Conservation (phyloP, 2,113 vertebrate species). For the Paralichthys olivaceus region DNA sequence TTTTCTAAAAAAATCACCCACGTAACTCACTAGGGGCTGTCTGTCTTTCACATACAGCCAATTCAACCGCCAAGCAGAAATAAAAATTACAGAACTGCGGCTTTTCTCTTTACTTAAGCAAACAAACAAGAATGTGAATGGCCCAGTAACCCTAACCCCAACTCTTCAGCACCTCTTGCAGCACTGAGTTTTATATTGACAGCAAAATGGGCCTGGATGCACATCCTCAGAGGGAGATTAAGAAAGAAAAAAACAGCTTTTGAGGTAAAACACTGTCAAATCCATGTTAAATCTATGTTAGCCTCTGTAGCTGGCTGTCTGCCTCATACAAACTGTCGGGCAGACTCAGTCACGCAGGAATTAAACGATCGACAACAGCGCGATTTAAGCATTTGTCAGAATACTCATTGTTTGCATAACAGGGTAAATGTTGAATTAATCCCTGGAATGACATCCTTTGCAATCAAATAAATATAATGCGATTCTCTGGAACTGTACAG, state of each 20-base stretch:
- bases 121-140: conserved; percentile 38
- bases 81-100: conserved; percentile 22
- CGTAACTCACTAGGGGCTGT: conserved; percentile 8
- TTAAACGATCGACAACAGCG: conserved; percentile 68
- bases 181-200: conserved; percentile 53
- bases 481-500: conserved; percentile 8
- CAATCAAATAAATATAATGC: conserved; percentile 10
- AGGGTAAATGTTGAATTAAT: conserved; percentile 17
- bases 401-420: conserved; percentile 31
- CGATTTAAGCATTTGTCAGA: conserved; percentile 39
- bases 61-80: conserved; percentile 35
- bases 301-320: conserved; percentile 65
- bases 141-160: conserved; percentile 57
- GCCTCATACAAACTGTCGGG: conserved; percentile 53
- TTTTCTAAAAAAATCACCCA: conserved; percentile 33
- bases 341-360: conserved; percentile 62
- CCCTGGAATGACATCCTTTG: not conserved
- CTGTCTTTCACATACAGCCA: conserved; percentile 13
- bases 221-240: conserved; percentile 69
- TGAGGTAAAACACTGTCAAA: conserved; percentile 75
- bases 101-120: conserved; percentile 30
- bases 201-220: conserved; percentile 67
- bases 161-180: conserved; percentile 14
- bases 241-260: conserved; percentile 65
- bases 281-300: conserved; percentile 71